Base-by-base conservation (phyloP, 2,113 vertebrate genomes). In the Megaceryle maxima region DNA sequence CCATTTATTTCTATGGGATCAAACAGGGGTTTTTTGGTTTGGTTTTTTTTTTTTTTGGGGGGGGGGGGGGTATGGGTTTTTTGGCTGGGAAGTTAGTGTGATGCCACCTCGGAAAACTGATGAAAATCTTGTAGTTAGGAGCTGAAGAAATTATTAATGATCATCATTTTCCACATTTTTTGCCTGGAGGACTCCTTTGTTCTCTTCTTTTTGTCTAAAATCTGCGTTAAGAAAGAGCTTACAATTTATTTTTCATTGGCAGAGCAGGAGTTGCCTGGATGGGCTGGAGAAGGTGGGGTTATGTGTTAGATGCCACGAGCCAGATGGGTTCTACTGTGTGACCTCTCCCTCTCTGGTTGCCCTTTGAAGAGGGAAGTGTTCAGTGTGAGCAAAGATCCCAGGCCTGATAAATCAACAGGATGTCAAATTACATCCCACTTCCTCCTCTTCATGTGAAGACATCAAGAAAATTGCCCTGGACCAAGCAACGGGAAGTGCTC, bases 121-220 rank as follows among this genome's bases (percentile, higher is more conserved):
- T 81, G 85, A 92, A 84, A 88, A 51, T 59, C 56, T 75, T 72
- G 93, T 19, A 83, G 79, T 59, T 62, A 63, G 35, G 83, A 78
- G 76, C 25, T 86, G 90, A 74, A 9, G 76, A 75, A 90, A 62
- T 95, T 83, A 92, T 83, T 92, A 90, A 95, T 88, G 92, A 80
- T 74, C 0, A 0, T 81, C 15, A 88, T 64, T 96, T 94, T 46
- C 93, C 92, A 46, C 94, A 63, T 55, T 74, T 94, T 70, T 94
- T 94, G 90, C 95, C 88, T 79, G 86, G 92, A 88, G 92, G 79
- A 86, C 11, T 92, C 90, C 80, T 96, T 96, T 95, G 94, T 92
- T 96, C 86, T 75, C 55, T 26, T 89, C 87, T 93, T 95, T 94
- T 94, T 95, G 90, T 94, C 90, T 95, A n/a, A 77, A 70, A 39